These are phyloP conservation scores for Eutolmus rufibarbis DNA, from an alignment of 2,888 invertebrate genomes.

Conservation along the genomic window DNA sequence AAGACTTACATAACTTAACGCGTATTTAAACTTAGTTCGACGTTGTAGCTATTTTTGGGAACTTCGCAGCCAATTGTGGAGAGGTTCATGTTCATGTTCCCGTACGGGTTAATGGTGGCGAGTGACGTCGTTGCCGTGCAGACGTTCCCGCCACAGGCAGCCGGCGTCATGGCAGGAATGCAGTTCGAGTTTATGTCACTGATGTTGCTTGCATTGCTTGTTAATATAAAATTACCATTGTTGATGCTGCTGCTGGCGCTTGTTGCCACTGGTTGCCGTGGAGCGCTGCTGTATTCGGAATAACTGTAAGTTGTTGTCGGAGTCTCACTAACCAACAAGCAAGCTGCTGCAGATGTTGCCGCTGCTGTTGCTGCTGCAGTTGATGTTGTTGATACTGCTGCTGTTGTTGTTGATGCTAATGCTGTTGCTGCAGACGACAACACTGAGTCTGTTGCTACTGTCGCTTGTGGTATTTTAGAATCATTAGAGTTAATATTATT, in stretches of 20 bases:
- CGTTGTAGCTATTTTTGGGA: constrained; percentile 30
- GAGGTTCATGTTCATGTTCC: background rate
- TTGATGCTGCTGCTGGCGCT: constrained; percentile 8
- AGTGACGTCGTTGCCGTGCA: constrained; percentile 19
- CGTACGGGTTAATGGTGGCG: background rate
- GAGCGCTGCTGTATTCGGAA: background rate
- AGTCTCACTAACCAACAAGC: constrained; percentile 47
- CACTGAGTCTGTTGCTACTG: constrained; percentile 6
- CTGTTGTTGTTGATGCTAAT: constrained; percentile 37
- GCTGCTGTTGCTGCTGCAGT: constrained; percentile 50
- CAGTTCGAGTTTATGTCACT: constrained; percentile 1
- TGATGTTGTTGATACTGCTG: constrained; percentile 46
- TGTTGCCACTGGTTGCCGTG: constrained; percentile 52
- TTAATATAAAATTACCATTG: constrained; percentile 27
- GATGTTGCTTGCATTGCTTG: constrained; percentile 10
- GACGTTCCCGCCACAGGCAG: background rate
- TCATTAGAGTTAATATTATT: constrained; percentile 47
- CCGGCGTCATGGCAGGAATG: constrained; percentile 18
- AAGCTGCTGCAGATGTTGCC: constrained; percentile 53
- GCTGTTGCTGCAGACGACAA: background rate
- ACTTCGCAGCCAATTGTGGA: constrained; percentile 38
- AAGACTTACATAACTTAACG: constrained; percentile 18
- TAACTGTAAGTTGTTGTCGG: constrained; percentile 46
- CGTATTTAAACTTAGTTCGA: constrained; percentile 19
- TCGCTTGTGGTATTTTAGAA: constrained; percentile 32